Evolutionary conservation across 1,140 invertebrate species (phyloP).

Genomic region (Drosophila santomea): DNA sequence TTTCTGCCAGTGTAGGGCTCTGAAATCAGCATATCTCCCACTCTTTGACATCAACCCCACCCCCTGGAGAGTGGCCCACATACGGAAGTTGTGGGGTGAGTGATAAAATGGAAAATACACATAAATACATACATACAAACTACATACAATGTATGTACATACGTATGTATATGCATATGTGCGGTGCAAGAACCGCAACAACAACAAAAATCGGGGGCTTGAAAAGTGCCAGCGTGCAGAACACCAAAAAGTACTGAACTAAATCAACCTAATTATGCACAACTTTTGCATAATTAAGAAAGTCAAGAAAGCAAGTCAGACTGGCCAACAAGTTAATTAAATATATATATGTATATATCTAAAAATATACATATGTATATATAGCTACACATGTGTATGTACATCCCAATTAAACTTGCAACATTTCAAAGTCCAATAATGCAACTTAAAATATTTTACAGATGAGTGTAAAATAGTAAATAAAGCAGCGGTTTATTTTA

Average conservation of each 20-base stretch:
- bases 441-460: no score
- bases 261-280: not conserved
- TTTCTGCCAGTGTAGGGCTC: conserved; percentile 26
- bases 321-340: no score
- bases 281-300: no score
- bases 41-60: conserved; percentile 4
- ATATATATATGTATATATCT: no score
- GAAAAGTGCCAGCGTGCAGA: conserved; percentile 5
- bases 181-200: conserved; percentile 18
- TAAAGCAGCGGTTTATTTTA: no score
- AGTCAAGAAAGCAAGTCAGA: no score
- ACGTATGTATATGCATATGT: conserved; percentile 13
- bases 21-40: conserved; percentile 37
- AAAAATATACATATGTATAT: no score
- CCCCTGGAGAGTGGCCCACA: conserved; percentile 42
- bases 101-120: conserved; percentile 52
- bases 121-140: conserved; percentile 6
- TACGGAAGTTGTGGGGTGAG: conserved; percentile 41
- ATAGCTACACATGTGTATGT: no score
- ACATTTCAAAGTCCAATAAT: no score
- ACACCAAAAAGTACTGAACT: not conserved
- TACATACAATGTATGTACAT: conserved; percentile 3
- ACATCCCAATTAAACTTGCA: no score
- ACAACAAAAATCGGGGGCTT: conserved; percentile 9
- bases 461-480: no score